Evolutionary conservation across 2,113 vertebrate species (phyloP).

Genomic region (Atractosteus spatula): DNA sequence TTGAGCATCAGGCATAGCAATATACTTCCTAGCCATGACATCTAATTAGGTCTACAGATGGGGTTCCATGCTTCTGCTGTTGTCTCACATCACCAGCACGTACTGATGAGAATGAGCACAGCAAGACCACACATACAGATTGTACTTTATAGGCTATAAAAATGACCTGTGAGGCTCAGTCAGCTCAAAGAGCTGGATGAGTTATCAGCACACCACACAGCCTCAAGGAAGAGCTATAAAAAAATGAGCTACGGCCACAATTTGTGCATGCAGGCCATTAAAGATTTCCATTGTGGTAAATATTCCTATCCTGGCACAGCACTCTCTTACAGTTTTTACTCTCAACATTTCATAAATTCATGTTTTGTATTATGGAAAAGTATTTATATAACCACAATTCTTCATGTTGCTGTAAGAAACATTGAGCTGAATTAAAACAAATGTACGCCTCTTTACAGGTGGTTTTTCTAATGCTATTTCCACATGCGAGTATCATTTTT

Average conservation of each 20-base stretch:
- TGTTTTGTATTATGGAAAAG: too few relatives aligned
- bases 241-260: conserved; percentile 13
- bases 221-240: conserved; percentile 5
- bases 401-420: too few relatives aligned
- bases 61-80: neutral
- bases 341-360: too few relatives aligned
- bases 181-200: conserved; percentile 7
- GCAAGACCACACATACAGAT: conserved; percentile 23
- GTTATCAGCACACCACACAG: conserved; percentile 2
- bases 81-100: conserved; percentile 8
- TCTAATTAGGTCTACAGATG: conserved; percentile 24
- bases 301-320: too few relatives aligned
- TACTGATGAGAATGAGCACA: conserved; percentile 12
- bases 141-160: conserved; percentile 30
- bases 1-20: conserved; percentile 6
- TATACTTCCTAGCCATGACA: conserved; percentile 17
- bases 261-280: conserved; percentile 12
- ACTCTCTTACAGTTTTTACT: too few relatives aligned
- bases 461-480: too few relatives aligned
- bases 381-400: too few relatives aligned
- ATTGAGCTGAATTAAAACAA: too few relatives aligned
- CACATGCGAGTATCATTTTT: too few relatives aligned
- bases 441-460: too few relatives aligned
- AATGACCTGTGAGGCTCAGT: conserved; percentile 4
- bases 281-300: neutral